These are phyloP conservation scores for Aricia artaxerxes DNA, from an alignment of 2,888 invertebrate genomes.

Conservation along the genomic window DNA sequence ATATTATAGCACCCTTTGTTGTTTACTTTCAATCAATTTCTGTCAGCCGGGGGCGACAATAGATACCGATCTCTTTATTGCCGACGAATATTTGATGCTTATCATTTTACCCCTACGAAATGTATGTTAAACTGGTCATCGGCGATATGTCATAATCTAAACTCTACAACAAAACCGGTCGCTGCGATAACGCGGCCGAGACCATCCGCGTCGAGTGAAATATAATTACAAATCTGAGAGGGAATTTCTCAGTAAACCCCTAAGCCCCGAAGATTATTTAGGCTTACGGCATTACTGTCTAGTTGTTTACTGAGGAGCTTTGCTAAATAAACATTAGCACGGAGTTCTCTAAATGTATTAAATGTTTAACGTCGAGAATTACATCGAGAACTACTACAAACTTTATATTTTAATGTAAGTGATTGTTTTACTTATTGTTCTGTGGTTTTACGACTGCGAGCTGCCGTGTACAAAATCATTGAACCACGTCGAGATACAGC, in stretches of 20 bases:
- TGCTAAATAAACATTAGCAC: neutral
- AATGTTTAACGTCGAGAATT: neutral
- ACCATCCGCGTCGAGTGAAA: neutral
- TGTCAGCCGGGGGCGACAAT: neutral
- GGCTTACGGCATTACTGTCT: constrained; percentile 5
- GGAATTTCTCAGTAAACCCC: neutral
- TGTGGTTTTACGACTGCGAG: neutral
- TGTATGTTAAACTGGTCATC: neutral
- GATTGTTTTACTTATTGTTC: too few relatives aligned
- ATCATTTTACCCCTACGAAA: neutral
- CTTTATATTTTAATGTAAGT: neutral
- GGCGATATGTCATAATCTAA: neutral
- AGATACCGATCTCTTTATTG: neutral
- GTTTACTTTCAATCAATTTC: constrained; percentile 7
- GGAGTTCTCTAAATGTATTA: neutral
- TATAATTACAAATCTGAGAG: neutral
- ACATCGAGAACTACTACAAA: neutral
- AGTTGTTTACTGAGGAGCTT: neutral
- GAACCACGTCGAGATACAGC: neutral
- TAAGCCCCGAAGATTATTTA: constrained; percentile 2
- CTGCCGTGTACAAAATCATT: neutral
- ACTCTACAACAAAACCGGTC: neutral
- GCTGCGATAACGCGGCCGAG: neutral
- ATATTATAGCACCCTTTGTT: neutral
- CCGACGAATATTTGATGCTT: neutral